Evolutionary conservation across 2,113 vertebrate genomes (phyloP).

Genomic region (Columba janthina): DNA sequence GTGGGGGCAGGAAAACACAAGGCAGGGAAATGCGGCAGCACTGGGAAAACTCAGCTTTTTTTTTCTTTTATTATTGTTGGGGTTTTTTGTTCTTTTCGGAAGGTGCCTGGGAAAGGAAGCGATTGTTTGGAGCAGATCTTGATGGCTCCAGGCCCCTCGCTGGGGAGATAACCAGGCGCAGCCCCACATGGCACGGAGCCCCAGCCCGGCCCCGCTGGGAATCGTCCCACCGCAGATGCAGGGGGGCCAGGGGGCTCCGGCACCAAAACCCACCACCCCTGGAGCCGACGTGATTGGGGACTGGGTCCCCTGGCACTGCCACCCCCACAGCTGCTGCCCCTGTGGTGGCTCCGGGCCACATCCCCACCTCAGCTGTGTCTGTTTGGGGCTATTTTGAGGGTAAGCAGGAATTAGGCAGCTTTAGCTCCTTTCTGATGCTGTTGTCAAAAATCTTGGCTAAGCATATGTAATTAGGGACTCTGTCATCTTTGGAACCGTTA

Average conservation of each 20-base stretch:
- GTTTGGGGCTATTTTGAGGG: slow-evolving; percentile 12
- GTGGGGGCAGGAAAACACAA: slow-evolving; percentile 32
- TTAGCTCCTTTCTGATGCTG: slow-evolving; percentile 42
- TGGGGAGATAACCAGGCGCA: slow-evolving; percentile 56
- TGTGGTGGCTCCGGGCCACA: rapidly evolving
- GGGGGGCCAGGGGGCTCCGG: rapidly evolving
- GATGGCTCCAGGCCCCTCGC: slow-evolving; percentile 68
- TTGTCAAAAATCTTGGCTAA: slow-evolving; percentile 36
- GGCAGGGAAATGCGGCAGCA: slow-evolving; percentile 18
- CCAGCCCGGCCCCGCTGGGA: not conserved
- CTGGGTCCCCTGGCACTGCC: not conserved
- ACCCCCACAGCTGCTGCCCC: not conserved
- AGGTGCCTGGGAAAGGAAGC: slow-evolving; percentile 73
- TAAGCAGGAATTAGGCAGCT: slow-evolving; percentile 41
- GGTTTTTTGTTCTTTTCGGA: not conserved
- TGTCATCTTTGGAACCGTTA: not conserved
- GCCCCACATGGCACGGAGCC: rapidly evolving
- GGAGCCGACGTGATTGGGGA: rapidly evolving
- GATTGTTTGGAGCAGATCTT: slow-evolving; percentile 68
- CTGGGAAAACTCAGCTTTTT: slow-evolving; percentile 11
- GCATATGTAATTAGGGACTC: not conserved
- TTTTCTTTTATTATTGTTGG: not conserved
- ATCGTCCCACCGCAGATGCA: rapidly evolving
- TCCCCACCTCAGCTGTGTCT: not conserved
- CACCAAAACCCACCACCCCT: not conserved